phyloP scores from a whole-genome alignment of 2,797 vertebrate species.

The Uromys caudimaculatus region DNA sequence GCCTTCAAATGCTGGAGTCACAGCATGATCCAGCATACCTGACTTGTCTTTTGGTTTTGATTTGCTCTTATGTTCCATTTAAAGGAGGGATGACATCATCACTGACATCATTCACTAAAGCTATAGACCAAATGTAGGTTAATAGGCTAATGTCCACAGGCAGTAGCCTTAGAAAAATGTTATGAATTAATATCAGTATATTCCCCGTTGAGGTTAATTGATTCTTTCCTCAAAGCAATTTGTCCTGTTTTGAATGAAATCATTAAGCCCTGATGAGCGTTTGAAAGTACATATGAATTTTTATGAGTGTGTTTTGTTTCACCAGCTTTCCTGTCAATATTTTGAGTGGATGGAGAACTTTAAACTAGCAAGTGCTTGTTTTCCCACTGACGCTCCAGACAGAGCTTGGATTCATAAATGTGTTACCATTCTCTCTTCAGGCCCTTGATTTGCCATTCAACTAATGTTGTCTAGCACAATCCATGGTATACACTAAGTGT shows the following conservation, averaged over 20 bases:
- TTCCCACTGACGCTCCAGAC: slow-evolving; percentile 28
- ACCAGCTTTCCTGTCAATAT: slow-evolving; percentile 18
- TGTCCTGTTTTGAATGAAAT: slow-evolving; percentile 59
- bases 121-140: not conserved
- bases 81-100: not conserved
- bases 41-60: not conserved
- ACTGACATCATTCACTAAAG: slow-evolving; percentile 18
- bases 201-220: slow-evolving; percentile 18
- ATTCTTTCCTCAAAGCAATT: slow-evolving; percentile 57
- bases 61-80: slow-evolving; percentile 27
- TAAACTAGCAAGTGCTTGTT: slow-evolving; percentile 55
- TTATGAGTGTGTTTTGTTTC: slow-evolving; percentile 45
- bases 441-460: not conserved
- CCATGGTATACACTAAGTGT: not conserved
- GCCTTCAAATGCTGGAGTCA: not conserved
- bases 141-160: slow-evolving; percentile 20
- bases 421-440: slow-evolving; percentile 28
- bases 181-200: slow-evolving; percentile 55
- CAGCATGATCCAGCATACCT: not conserved
- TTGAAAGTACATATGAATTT: slow-evolving; percentile 56
- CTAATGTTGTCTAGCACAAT: not conserved
- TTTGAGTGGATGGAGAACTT: slow-evolving; percentile 53
- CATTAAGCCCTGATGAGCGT: slow-evolving; percentile 7
- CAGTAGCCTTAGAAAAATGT: slow-evolving; percentile 41
- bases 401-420: slow-evolving; percentile 51